phyloP scores from a whole-genome alignment of 2,888 invertebrate genomes.

The Hemithea aestivaria region DNA sequence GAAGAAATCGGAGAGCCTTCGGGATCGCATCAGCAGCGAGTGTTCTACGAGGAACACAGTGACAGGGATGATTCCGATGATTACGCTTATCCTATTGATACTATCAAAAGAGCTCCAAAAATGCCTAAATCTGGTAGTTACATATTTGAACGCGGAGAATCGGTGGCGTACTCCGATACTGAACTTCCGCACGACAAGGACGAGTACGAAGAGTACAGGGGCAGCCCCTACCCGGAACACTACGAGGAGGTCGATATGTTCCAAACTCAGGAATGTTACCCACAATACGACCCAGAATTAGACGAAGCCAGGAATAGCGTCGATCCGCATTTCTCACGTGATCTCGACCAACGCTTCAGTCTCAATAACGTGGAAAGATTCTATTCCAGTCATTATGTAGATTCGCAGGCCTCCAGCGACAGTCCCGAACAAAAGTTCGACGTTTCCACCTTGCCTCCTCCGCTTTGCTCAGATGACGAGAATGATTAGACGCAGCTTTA shows the following conservation, averaged over 20 bases:
- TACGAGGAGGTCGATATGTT: slow-evolving; percentile 69
- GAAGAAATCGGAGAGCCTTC: slow-evolving; percentile 63
- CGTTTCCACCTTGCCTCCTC: slow-evolving; percentile 87
- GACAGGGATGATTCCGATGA: slow-evolving; percentile 73
- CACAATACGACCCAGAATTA: slow-evolving; percentile 62
- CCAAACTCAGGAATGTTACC: slow-evolving; percentile 70
- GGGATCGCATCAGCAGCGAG: slow-evolving; percentile 51
- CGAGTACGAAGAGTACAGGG: slow-evolving; percentile 66
- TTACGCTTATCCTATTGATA: slow-evolving; percentile 73
- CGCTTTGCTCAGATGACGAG: slow-evolving; percentile 86
- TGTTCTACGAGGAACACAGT: slow-evolving; percentile 65
- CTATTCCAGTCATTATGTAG: slow-evolving; percentile 75
- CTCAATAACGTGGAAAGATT: slow-evolving; percentile 70
- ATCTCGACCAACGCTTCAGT: slow-evolving; percentile 72
- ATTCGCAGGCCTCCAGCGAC: slow-evolving; percentile 82
- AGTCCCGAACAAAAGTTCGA: slow-evolving; percentile 87
- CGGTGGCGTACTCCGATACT: slow-evolving; percentile 67
- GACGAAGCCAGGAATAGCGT: slow-evolving; percentile 40
- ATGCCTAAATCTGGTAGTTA: slow-evolving; percentile 63
- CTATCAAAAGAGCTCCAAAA: slow-evolving; percentile 73
- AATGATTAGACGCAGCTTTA: slow-evolving; percentile 64
- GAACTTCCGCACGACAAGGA: slow-evolving; percentile 67
- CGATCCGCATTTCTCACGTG: slow-evolving; percentile 55
- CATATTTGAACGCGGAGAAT: slow-evolving; percentile 64
- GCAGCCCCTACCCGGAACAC: slow-evolving; percentile 70